These are phyloP conservation scores for Strigops habroptila DNA, from an alignment of 2,113 vertebrate species.

Conservation along the genomic window DNA sequence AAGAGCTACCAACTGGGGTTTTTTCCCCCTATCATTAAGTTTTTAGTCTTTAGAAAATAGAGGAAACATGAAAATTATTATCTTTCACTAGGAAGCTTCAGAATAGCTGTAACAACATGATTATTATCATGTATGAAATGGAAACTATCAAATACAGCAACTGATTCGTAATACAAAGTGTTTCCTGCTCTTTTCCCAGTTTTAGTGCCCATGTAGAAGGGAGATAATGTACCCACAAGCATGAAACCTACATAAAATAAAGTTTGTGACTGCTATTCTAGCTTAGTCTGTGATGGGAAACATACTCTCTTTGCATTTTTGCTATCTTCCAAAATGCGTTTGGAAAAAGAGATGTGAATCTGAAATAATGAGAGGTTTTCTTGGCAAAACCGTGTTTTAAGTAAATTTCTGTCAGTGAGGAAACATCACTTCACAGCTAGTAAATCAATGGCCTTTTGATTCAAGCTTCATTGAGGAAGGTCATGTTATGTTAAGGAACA, in stretches of 20 bases:
- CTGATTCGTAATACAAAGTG: not conserved
- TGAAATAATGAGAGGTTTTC: constrained; percentile 24
- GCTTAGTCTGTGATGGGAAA: not conserved
- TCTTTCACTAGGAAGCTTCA: not conserved
- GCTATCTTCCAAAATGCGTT: not conserved
- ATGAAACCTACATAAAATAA: not conserved
- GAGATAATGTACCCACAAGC: not conserved
- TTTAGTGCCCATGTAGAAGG: not conserved
- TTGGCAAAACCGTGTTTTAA: not conserved
- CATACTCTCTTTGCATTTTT: not conserved
- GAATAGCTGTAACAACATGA: not conserved
- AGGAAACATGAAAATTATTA: not conserved
- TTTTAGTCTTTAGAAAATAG: not conserved
- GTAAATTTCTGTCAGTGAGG: not conserved
- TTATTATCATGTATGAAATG: not conserved
- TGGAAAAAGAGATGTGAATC: not conserved
- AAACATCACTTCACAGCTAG: constrained; percentile 34
- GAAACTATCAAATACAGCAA: not conserved
- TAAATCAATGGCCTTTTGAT: constrained; percentile 49
- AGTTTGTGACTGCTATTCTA: not conserved
- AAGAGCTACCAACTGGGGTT: accelerated
- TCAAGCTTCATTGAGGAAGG: constrained; percentile 1
- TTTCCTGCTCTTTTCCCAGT: not conserved
- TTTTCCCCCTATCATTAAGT: not conserved
- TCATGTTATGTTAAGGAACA: not conserved